Percentiles rank a stretch among this genome's conserved stretches.
Evolutionary conservation across 1,140 invertebrate species (phyloP).

Genomic region (Vollenhovia emeryi): DNA sequence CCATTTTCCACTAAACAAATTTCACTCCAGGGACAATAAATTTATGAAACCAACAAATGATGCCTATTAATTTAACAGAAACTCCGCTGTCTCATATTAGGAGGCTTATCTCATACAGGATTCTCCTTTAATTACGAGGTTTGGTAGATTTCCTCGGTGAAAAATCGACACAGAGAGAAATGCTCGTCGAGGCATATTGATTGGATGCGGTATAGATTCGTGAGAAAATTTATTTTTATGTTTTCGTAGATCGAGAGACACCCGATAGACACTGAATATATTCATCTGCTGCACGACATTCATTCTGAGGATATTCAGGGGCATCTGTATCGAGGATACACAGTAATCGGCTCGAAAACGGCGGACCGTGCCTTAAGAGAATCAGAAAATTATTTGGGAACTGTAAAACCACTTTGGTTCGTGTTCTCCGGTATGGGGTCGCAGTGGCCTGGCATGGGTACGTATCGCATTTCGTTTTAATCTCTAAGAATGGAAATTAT

Average conservation of each 20-base stretch:
- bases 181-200: not conserved
- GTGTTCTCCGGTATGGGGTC: slow-evolving; percentile 74
- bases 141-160: not conserved
- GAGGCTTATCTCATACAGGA: too few species aligned
- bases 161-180: not conserved
- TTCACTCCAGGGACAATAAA: too few species aligned
- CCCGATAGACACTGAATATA: slow-evolving; percentile 86
- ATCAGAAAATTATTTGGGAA: slow-evolving; percentile 50
- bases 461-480: not conserved
- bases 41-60: too few species aligned
- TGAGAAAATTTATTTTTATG: slow-evolving; percentile 14
- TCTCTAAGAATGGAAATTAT: not conserved
- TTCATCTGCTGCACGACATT: slow-evolving; percentile 85
- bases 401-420: slow-evolving; percentile 64
- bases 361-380: slow-evolving; percentile 1
- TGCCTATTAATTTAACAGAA: too few species aligned
- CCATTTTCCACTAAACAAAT: too few species aligned
- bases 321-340: slow-evolving; percentile 88
- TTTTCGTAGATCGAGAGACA: slow-evolving; percentile 81
- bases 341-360: slow-evolving; percentile 81
- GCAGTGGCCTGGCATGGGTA: slow-evolving; percentile 71
- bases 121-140: too few species aligned
- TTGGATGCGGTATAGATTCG: not conserved
- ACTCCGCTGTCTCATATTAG: too few species aligned
- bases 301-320: slow-evolving; percentile 86